A percentile compares a stretch with the other conserved stretches of the same genome.
Evolutionary conservation across 2,888 invertebrate genomes (phyloP).

Genomic region (Harpalus rufipes): DNA sequence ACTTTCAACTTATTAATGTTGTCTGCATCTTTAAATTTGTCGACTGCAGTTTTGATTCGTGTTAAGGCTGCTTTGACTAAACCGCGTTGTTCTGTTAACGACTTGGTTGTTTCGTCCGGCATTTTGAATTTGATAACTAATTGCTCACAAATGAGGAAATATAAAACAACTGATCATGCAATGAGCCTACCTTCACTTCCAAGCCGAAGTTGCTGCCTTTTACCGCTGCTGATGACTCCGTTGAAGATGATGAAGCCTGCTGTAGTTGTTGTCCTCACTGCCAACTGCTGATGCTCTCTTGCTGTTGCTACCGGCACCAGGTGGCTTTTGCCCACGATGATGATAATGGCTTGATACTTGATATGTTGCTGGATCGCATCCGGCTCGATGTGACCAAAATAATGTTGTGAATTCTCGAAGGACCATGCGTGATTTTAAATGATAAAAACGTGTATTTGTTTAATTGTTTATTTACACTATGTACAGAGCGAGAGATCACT

Average conservation of each 20-base stretch:
- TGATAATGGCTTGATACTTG: not conserved
- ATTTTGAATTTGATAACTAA: slow-evolving; percentile 3
- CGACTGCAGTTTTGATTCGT: not conserved
- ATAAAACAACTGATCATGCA: not conserved
- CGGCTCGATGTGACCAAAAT: not conserved
- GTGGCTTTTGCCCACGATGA: not conserved
- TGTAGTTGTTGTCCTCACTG: not conserved
- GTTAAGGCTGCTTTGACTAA: slow-evolving; percentile 14
- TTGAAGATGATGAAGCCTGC: not conserved
- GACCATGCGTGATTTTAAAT: too few relatives aligned
- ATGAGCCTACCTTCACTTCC: slow-evolving; percentile 16
- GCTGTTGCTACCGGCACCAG: not conserved
- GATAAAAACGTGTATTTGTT: too few relatives aligned
- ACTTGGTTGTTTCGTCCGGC: not conserved
- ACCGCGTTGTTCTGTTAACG: slow-evolving; percentile 12
- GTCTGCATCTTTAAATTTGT: not conserved
- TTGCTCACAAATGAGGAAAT: slow-evolving; percentile 14
- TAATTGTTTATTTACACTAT: too few relatives aligned
- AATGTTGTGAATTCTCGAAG: too few relatives aligned
- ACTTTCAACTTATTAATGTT: slow-evolving; percentile 33
- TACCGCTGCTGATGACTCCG: not conserved
- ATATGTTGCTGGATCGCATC: not conserved
- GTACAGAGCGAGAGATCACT: too few relatives aligned
- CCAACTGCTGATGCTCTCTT: not conserved
- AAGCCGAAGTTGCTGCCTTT: not conserved